Evolutionary conservation across 2,113 vertebrate species (phyloP), one percentile per base, ranked within the genome.

Genomic region (Rutilus rutilus): DNA sequence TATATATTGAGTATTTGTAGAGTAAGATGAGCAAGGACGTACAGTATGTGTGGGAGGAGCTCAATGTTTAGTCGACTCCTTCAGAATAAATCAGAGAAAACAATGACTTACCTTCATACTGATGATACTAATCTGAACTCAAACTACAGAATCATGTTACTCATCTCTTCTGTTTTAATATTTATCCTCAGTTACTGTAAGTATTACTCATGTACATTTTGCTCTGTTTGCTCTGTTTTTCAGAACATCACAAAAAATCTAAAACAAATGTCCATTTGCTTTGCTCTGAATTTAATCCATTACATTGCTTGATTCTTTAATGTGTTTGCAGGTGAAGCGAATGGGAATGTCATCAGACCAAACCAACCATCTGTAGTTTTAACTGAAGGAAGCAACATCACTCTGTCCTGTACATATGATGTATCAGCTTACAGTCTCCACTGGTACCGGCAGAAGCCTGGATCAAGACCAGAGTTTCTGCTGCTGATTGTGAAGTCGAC

Each of bases 371-470:
- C 33, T 52, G 6, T 8, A 71, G 30, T 27, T 69, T 23, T 78
- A 78, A 27, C 47, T 54, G 84, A 79, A 67, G 47, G 75, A 60
- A 85, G 45, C 33, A 86, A 12, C 78, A 62, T 23, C 54, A 74
- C 11, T 67, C 85, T 80, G 52, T 62, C 52, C 39, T 88, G 83
- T 25, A 57, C 71, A 57, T 88, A 76, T 59, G 71, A 59, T 25
- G 71, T 11, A 73, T 74, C 67, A 60, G 64, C 36, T 73, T 2
- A 74, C 25, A 74, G 39, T 25, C 65, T 86, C 11, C 54, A 73
- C 33, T 86, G 77, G 85, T 86, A 86, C 71, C 36, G 4, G 59
- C 67, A 88, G n/a, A 75, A 52, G 27, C 67, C 45, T 65, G 59
- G 83, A 73, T 76, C 69, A 57, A 85, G 15, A 76, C 42, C 78